Percentiles rank a stretch among this genome's conserved stretches.
Conservation (phyloP, 1,140 invertebrate species). For the Frieseomelitta varia region DNA sequence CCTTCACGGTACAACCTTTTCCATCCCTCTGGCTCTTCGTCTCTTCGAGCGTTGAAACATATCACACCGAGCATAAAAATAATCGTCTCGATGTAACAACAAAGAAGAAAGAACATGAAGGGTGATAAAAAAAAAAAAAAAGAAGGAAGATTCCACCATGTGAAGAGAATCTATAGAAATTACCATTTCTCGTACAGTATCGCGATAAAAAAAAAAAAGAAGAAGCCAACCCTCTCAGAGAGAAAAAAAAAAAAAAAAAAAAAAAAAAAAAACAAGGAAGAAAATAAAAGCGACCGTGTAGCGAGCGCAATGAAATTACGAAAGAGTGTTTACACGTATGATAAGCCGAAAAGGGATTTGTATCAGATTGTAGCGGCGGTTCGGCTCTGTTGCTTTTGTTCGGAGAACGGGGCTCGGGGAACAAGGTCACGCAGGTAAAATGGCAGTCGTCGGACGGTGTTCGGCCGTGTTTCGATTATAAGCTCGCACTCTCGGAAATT, state of each 20-base stretch:
- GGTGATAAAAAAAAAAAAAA: background rate
- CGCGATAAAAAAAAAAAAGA: too few species aligned
- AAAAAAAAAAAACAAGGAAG: background rate
- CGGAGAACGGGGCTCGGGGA: constrained; percentile 69
- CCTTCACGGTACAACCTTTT: background rate
- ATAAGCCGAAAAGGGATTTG: background rate
- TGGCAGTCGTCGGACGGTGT: constrained; percentile 47
- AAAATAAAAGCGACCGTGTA: too few species aligned
- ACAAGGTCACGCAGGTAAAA: constrained; percentile 70
- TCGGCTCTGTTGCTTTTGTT: constrained; percentile 65
- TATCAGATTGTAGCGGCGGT: constrained; percentile 5
- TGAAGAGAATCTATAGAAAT: too few species aligned
- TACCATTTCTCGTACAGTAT: too few species aligned
- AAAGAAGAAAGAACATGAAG: too few species aligned
- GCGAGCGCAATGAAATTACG: background rate
- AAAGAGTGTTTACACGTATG: background rate
- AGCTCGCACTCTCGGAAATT: constrained; percentile 2
- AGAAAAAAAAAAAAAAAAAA: background rate
- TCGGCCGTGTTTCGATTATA: constrained; percentile 33
- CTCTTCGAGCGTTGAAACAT: background rate
- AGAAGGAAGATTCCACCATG: too few species aligned
- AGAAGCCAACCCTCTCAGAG: too few species aligned
- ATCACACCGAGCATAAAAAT: too few species aligned
- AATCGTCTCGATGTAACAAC: too few species aligned
- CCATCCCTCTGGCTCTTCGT: background rate